Evolutionary conservation across 2,888 invertebrate species (phyloP).

Genomic region (Lithophane semibrunnea): DNA sequence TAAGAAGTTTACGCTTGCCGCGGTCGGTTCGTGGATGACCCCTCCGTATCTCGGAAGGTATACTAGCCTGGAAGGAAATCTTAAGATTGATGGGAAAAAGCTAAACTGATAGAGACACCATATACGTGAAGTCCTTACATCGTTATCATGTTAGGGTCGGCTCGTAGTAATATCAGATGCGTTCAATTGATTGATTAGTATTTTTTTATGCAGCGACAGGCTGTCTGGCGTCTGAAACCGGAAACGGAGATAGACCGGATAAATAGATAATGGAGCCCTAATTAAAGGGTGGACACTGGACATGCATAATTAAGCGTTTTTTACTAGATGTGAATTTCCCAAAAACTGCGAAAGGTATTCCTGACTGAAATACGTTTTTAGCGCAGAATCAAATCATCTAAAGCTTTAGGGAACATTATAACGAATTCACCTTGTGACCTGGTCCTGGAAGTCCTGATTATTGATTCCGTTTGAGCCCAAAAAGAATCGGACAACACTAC

Average conservation of each 20-base stretch:
- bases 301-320: neutral
- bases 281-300: neutral
- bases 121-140: neutral
- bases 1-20: neutral
- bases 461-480: neutral
- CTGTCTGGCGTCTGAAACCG: neutral
- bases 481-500: neutral
- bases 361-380: neutral
- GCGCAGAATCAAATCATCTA: neutral
- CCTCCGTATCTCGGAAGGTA: neutral
- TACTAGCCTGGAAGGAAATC: neutral
- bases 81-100: neutral
- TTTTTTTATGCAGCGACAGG: neutral
- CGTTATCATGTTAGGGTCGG: neutral
- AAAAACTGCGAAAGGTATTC: neutral
- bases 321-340: neutral
- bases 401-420: neutral
- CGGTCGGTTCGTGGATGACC: neutral
- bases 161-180: neutral
- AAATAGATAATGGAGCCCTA: neutral
- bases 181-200: neutral
- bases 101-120: neutral
- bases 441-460: neutral
- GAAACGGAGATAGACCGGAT: neutral
- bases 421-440: neutral